Percentiles rank a stretch among this genome's conserved stretches.
phyloP scores from a whole-genome alignment of 2,797 vertebrate genomes.

The Falco rusticolus region DNA sequence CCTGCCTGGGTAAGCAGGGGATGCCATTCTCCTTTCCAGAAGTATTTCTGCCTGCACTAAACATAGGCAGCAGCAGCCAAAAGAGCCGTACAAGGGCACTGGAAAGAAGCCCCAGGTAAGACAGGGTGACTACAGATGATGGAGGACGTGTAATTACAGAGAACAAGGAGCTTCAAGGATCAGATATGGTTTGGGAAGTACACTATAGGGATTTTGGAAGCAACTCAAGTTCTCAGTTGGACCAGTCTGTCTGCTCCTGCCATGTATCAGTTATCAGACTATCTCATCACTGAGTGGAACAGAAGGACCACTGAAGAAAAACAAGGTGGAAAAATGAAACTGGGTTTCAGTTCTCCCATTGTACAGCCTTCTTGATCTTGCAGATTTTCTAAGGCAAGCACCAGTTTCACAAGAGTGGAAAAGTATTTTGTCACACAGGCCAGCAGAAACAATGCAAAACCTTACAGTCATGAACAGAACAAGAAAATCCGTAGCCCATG shows the following conservation, averaged over 20 bases:
- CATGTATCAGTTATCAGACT: not conserved
- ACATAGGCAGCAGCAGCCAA: not conserved
- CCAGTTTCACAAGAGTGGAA: not conserved
- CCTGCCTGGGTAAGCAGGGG: not conserved
- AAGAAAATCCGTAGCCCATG: not conserved
- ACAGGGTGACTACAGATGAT: not conserved
- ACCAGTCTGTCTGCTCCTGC: not conserved
- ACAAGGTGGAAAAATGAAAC: not conserved
- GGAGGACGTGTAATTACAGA: not conserved
- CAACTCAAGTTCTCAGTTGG: not conserved
- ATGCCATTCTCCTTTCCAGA: not conserved
- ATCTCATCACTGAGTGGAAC: not conserved
- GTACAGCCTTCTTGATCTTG: not conserved
- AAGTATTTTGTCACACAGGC: not conserved
- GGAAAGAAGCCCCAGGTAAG: not conserved
- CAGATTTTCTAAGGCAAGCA: not conserved
- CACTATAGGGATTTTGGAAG: not conserved
- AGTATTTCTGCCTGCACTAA: not conserved
- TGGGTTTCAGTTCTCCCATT: not conserved
- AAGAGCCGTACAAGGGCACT: not conserved
- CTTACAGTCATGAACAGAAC: not conserved
- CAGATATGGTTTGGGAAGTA: not conserved
- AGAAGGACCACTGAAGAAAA: not conserved
- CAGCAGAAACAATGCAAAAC: conserved; percentile 23
- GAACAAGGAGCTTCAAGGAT: not conserved